Percentiles rank a stretch among this genome's conserved stretches.
phyloP scores from a whole-genome alignment of 2,888 invertebrate species.

The Plusia festucae region DNA sequence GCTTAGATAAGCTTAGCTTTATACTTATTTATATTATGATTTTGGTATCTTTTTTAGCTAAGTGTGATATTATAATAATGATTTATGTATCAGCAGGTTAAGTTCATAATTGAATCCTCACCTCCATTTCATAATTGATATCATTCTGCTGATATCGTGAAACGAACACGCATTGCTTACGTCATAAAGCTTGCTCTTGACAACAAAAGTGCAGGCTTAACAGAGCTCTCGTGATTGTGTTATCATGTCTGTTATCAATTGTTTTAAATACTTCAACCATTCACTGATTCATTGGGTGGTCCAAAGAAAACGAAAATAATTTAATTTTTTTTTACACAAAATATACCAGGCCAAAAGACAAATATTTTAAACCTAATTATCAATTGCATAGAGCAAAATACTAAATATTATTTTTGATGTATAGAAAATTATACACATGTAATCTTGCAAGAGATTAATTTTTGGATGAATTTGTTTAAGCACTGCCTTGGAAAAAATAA shows the following conservation, averaged over 20 bases:
- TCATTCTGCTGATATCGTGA: constrained; percentile 5
- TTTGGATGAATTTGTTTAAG: too few relatives aligned
- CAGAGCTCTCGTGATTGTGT: constrained; percentile 16
- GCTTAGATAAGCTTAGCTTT: too few relatives aligned
- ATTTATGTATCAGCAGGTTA: not conserved
- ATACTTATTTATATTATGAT: too few relatives aligned
- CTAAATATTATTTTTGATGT: too few relatives aligned
- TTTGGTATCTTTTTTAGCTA: too few relatives aligned
- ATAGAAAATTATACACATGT: too few relatives aligned
- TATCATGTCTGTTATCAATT: constrained; percentile 1
- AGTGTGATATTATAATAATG: not conserved
- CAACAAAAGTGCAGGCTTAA: constrained; percentile 29
- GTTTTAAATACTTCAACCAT: not conserved
- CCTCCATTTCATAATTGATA: not conserved
- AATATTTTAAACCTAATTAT: not conserved
- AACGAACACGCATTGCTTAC: not conserved
- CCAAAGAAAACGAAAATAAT: not conserved
- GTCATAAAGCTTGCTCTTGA: not conserved
- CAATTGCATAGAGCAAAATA: too few relatives aligned
- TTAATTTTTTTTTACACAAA: not conserved
- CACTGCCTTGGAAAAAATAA: too few relatives aligned
- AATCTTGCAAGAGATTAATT: too few relatives aligned
- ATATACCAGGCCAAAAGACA: not conserved
- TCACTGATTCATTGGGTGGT: not conserved
- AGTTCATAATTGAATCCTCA: not conserved